Conservation (phyloP, 2,888 invertebrate species). For the Ametastegia equiseti region DNA sequence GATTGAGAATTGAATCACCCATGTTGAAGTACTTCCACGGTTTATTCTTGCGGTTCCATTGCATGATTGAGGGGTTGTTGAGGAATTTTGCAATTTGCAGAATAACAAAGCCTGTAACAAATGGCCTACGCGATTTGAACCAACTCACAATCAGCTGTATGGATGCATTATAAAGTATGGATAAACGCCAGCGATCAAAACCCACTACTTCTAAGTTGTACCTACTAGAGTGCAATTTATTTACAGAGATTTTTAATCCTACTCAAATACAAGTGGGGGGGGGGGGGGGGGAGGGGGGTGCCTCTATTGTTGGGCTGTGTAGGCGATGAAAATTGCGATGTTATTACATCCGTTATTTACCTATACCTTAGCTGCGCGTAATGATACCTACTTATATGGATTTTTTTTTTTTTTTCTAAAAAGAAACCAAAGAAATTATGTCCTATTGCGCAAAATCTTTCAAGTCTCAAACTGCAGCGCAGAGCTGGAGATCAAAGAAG, state of each 20-base stretch:
- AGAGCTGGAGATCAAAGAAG: background rate
- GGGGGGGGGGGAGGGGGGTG: too few species aligned
- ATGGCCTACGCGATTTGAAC: background rate
- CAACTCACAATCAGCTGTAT: background rate
- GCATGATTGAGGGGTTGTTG: background rate
- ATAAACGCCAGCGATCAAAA: background rate
- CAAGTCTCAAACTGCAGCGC: background rate
- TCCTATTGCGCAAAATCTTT: background rate
- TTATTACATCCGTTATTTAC: slow-evolving; percentile 19
- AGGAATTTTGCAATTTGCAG: background rate
- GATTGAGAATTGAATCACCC: background rate
- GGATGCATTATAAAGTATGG: background rate
- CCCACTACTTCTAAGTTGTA: background rate
- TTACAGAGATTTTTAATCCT: background rate
- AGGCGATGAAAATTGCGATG: slow-evolving; percentile 23
- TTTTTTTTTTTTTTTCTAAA: too few species aligned
- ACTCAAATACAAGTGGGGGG: too few species aligned
- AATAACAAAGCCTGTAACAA: background rate
- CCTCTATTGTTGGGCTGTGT: background rate
- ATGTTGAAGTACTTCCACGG: background rate
- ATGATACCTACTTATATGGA: slow-evolving; percentile 6
- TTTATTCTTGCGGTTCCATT: background rate
- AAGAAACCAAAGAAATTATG: too few species aligned
- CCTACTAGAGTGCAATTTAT: background rate
- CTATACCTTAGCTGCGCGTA: too few species aligned